Evolutionary conservation across 2,888 invertebrate genomes (phyloP).

Genomic region (Thymelicus acteon): DNA sequence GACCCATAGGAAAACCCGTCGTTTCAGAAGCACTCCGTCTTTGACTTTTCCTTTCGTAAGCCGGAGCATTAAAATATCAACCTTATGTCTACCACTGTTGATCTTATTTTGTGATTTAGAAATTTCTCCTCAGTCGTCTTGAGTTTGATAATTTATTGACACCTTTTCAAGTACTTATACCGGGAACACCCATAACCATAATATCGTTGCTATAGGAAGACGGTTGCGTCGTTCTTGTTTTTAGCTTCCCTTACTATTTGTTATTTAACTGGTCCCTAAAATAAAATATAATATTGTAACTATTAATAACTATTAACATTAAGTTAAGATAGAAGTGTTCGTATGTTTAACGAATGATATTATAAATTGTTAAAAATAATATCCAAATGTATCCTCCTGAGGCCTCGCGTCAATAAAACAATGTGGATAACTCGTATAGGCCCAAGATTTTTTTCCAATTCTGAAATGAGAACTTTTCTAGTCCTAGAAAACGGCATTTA

Average conservation of each 20-base stretch:
- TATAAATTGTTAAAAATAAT: no score
- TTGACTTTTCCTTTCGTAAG: conserved; percentile 39
- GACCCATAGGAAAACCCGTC: conserved; percentile 78
- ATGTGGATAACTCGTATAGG: no score
- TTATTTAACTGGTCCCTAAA: background rate
- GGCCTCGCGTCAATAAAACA: no score
- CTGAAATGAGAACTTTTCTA: no score
- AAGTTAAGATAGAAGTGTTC: no score
- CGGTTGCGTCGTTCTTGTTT: conserved; percentile 64
- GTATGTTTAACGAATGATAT: no score
- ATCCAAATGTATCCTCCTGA: no score
- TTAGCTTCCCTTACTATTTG: conserved; percentile 57
- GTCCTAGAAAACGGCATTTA: no score
- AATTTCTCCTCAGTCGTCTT: conserved; percentile 49
- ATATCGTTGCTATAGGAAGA: conserved; percentile 54
- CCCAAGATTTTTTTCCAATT: no score
- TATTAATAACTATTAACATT: no score
- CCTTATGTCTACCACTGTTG: conserved; percentile 31
- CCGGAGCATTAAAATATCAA: conserved; percentile 45
- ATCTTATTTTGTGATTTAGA: conserved; percentile 37
- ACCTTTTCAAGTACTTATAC: conserved; percentile 81
- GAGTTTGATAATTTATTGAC: conserved; percentile 66
- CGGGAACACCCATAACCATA: conserved; percentile 58
- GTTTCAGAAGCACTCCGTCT: conserved; percentile 64
- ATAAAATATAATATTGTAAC: no score